Evolutionary conservation across 2,888 invertebrate genomes (phyloP), one percentile per base, ranked within the genome.

Genomic region (Drosophila atroscutellata): DNA sequence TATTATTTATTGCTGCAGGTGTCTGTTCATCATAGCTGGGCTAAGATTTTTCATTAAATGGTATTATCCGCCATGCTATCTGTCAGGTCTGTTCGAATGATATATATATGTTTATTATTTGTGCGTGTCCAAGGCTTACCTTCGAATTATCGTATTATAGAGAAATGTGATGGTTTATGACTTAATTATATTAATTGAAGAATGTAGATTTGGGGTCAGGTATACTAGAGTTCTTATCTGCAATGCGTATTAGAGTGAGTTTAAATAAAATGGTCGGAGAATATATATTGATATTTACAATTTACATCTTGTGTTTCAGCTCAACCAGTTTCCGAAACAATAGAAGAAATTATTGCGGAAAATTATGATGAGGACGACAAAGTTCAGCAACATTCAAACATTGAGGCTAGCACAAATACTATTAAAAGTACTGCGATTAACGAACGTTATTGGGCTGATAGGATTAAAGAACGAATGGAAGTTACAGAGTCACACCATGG

Each of bases 301-400:
- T 26, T 42, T 36, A 13, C 39, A 32, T 45, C 2, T 30, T 30
- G 15, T 8, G 18, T 37, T 50, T n/a, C 52, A 89, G 89, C 55
- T 20, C 60, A 69, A 32, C 56, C 75, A 0, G 20, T 47, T 15
- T 58, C 90, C 0, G 84, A 84, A 51, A 60, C 86, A 24, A 75
- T 85, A 13, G 98, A 98, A 93, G 98, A 98, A 94, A 97, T 98
- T 34, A 98, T 98, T 91, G 98, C 98, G 7, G 98, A 98, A 93
- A 97, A 97, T 92, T 98, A 98, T 92, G 98, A 98, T 91, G 96
- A 95, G 77, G 90, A 89, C 11, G 89, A 90, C 26, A 87, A 81
- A 50, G 62, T 30, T 15, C 60, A 45, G 0, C 65, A 59, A 11
- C 63, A 61, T 3, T 13, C 51, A 5, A 55, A 49, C 20, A 66